Evolutionary conservation across 1,140 invertebrate genomes (phyloP).

Genomic region (Hylaeus volcanicus): DNA sequence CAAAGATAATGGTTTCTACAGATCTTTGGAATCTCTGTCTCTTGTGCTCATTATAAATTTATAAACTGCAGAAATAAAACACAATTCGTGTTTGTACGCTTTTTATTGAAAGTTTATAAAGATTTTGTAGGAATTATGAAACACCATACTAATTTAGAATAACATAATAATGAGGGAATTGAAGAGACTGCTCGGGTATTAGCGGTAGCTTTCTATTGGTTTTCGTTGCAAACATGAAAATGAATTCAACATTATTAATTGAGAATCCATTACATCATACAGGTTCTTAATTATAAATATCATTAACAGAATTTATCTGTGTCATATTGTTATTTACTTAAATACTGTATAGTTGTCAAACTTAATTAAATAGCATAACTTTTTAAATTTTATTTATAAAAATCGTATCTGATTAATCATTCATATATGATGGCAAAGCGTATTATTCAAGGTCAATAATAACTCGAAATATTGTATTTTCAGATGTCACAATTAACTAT

Average conservation of each 20-base stretch:
- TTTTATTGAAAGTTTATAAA: neutral
- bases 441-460: neutral
- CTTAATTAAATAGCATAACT: neutral
- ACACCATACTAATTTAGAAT: neutral
- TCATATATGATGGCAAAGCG: neutral
- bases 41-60: neutral
- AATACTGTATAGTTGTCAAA: neutral
- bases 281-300: neutral
- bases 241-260: neutral
- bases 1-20: too few relatives aligned
- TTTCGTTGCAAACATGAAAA: neutral
- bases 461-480: neutral
- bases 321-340: neutral
- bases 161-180: conserved; percentile 21
- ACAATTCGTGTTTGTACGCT: neutral
- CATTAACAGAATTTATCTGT: neutral
- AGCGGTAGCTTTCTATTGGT: conserved; percentile 8
- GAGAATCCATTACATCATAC: neutral
- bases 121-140: neutral
- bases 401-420: neutral
- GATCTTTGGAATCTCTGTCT: too few relatives aligned
- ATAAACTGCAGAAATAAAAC: neutral
- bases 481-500: neutral
- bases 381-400: neutral
- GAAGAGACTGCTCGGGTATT: conserved; percentile 37